phyloP scores from a whole-genome alignment of 2,888 invertebrate genomes.

The Ophion obscuratus region DNA sequence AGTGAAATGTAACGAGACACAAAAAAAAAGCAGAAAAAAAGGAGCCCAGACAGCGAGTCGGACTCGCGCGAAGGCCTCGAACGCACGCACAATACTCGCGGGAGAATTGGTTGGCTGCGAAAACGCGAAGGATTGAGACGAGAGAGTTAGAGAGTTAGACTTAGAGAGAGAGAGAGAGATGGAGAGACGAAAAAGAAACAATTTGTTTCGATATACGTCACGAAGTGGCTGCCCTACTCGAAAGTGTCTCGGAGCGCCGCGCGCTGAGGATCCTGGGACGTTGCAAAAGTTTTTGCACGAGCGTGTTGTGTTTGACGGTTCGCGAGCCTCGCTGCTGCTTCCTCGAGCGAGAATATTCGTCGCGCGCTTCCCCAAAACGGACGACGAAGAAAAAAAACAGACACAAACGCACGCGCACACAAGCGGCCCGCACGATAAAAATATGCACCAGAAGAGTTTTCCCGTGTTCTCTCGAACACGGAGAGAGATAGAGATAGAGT shows the following conservation, averaged over 20 bases:
- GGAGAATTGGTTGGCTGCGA: background rate
- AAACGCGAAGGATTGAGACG: background rate
- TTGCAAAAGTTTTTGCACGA: constrained; percentile 16
- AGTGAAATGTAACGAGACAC: background rate
- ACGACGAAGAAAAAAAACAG: constrained; percentile 10
- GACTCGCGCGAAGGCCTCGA: background rate
- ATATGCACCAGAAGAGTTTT: constrained; percentile 4
- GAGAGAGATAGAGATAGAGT: constrained; percentile 19
- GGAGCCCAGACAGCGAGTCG: background rate
- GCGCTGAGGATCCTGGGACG: constrained; percentile 61
- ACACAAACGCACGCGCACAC: constrained; percentile 17
- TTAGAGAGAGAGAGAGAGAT: constrained; percentile 12
- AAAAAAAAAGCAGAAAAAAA: background rate
- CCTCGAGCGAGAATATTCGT: background rate
- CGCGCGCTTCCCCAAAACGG: background rate
- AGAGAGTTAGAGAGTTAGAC: background rate
- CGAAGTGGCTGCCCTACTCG: constrained; percentile 47
- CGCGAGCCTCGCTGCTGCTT: background rate
- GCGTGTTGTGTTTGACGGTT: background rate
- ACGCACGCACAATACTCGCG: background rate
- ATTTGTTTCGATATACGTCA: constrained; percentile 75
- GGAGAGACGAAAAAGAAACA: constrained; percentile 61
- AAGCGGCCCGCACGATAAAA: background rate
- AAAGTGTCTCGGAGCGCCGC: constrained; percentile 66
- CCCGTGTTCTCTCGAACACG: background rate